A percentile compares a stretch with the other conserved stretches of the same genome.
phyloP scores from a whole-genome alignment of 2,797 vertebrate species.

The Enteromius radiatus region DNA sequence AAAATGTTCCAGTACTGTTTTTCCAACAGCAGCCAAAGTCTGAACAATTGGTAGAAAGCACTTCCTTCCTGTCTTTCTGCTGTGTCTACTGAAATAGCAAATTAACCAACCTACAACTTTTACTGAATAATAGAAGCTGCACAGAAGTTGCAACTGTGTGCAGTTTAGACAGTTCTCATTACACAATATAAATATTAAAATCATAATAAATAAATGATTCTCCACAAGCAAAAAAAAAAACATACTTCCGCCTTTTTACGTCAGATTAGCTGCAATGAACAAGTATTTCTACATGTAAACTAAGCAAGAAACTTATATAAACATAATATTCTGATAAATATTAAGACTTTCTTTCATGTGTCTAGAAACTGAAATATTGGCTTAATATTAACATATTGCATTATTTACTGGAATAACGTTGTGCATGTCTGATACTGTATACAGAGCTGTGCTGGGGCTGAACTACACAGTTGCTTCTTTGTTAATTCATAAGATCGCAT shows the following conservation, averaged over 20 bases:
- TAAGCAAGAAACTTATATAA: no score
- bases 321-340: background rate
- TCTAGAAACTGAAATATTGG: background rate
- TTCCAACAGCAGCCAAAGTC: conserved; percentile 53
- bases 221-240: background rate
- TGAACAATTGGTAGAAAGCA: conserved; percentile 68
- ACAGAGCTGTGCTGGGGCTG: background rate
- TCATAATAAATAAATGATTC: background rate
- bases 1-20: conserved; percentile 11
- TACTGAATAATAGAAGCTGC: conserved; percentile 26
- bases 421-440: background rate
- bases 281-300: background rate
- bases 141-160: background rate
- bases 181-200: background rate
- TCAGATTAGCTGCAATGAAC: background rate
- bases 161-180: background rate
- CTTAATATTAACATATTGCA: background rate
- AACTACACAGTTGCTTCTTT: conserved; percentile 24
- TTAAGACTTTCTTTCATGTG: background rate
- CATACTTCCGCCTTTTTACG: background rate
- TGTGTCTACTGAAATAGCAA: conserved; percentile 42
- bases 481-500: conserved; percentile 25
- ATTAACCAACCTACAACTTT: conserved; percentile 54
- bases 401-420: background rate
- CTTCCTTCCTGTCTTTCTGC: conserved; percentile 70